phyloP scores from a whole-genome alignment of 2,888 invertebrate genomes.

The Brachypalpus laphriformis region DNA sequence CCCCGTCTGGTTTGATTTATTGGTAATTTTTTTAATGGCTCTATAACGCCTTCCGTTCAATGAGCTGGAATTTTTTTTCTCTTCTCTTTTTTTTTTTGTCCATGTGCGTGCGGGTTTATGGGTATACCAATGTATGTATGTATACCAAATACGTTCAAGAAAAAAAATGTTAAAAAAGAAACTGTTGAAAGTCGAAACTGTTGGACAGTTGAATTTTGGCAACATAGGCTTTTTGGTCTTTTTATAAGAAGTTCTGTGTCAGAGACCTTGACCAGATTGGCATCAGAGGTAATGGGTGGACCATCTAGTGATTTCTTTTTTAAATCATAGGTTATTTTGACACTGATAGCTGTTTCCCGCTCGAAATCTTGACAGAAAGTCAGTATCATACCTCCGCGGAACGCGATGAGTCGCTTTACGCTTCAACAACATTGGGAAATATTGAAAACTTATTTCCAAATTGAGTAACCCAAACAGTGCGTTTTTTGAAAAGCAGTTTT shows the following conservation, averaged over 20 bases:
- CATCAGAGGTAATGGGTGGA: too few species aligned
- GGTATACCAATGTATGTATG: too few species aligned
- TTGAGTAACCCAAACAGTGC: too few species aligned
- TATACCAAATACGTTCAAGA: not conserved
- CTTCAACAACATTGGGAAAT: too few species aligned
- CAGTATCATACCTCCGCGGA: too few species aligned
- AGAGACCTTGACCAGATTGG: constrained; percentile 11
- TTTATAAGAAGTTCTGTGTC: not conserved
- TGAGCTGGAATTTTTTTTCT: not conserved
- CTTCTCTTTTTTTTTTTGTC: not conserved
- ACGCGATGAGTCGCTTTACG: too few species aligned
- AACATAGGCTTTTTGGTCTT: not conserved
- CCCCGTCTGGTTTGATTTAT: constrained; percentile 53
- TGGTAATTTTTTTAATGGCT: constrained; percentile 50
- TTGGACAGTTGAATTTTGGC: constrained; percentile 2
- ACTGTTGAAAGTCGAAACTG: not conserved
- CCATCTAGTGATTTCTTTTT: too few species aligned
- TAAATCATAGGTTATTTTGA: too few species aligned
- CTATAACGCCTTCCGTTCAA: constrained; percentile 47
- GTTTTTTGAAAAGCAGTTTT: too few species aligned
- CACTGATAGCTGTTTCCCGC: too few species aligned
- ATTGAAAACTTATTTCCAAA: too few species aligned
- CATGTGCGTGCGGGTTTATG: not conserved
- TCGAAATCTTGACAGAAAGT: too few species aligned
- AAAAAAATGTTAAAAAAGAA: not conserved